Percentiles rank a stretch among this genome's conserved stretches.
Evolutionary conservation across 2,888 invertebrate species (phyloP).

Genomic region (Platycnemis pennipes): DNA sequence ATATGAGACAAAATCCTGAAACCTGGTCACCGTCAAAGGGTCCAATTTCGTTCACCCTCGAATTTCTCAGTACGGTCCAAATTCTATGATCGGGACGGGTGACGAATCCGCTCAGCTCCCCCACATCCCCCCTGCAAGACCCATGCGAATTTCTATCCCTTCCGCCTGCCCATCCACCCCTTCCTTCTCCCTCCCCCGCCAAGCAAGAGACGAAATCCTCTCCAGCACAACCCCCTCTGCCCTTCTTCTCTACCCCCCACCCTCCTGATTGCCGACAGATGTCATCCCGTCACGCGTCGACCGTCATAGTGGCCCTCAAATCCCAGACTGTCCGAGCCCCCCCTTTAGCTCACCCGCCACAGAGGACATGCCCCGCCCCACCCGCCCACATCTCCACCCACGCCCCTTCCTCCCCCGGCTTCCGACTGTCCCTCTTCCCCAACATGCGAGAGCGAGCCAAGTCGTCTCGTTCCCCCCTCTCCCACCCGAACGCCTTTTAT

Average conservation of each 20-base stretch:
- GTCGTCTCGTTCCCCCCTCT: not conserved
- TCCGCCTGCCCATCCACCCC: not conserved
- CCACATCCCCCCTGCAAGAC: not conserved
- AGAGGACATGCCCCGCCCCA: not conserved
- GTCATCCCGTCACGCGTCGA: conserved; percentile 64
- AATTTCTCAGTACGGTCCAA: not conserved
- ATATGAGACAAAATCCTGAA: too few relatives aligned
- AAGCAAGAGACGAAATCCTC: not conserved
- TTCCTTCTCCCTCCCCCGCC: not conserved
- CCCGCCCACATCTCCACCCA: not conserved
- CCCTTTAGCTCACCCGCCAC: not conserved
- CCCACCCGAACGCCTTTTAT: not conserved
- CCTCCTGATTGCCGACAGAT: conserved; percentile 64
- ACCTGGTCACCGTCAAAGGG: not conserved
- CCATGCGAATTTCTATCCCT: conserved; percentile 19
- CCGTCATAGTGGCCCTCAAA: conserved; percentile 56
- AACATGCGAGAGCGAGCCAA: not conserved
- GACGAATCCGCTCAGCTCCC: not conserved
- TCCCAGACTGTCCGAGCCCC: conserved; percentile 30
- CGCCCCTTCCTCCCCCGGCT: not conserved
- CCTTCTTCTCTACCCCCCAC: not conserved
- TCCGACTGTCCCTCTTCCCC: not conserved
- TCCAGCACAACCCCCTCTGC: not conserved
- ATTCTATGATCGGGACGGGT: conserved; percentile 41
- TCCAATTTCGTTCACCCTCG: not conserved